Evolutionary conservation across 2,797 vertebrate species (phyloP).

Genomic region (Astyanax mexicanus): DNA sequence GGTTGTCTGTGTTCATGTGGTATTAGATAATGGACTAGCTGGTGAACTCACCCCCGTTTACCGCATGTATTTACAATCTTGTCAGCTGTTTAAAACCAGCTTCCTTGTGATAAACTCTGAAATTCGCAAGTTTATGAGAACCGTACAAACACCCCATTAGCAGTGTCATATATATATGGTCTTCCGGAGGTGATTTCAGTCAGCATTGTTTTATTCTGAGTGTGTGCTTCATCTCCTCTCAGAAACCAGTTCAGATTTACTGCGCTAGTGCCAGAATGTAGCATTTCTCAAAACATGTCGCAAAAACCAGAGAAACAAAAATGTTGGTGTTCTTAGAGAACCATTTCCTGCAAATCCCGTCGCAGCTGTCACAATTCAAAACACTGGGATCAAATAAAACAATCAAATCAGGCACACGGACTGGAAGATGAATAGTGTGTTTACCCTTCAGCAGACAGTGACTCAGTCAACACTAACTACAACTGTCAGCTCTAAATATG

Average conservation of each 20-base stretch:
- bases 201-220: neutral
- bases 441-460: conserved; percentile 37
- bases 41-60: neutral
- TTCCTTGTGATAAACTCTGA: neutral
- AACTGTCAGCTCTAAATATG: conserved; percentile 29
- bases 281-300: conserved; percentile 8
- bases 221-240: neutral
- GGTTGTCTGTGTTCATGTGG: neutral
- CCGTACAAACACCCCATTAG: neutral
- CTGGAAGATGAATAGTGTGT: conserved; percentile 31
- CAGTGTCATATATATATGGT: neutral
- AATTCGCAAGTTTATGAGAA: neutral
- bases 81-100: neutral
- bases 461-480: conserved; percentile 37
- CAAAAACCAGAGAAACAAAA: conserved; percentile 9
- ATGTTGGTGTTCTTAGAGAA: conserved; percentile 16
- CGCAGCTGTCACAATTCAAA: conserved; percentile 30
- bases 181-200: neutral
- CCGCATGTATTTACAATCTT: neutral
- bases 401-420: conserved; percentile 33
- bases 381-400: conserved; percentile 21
- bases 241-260: neutral
- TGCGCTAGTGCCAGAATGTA: neutral
- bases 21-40: neutral
- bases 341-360: conserved; percentile 29